Percentiles rank a stretch among this genome's conserved stretches.
phyloP scores from a whole-genome alignment of 2,113 vertebrate genomes.

The Mola mola region DNA sequence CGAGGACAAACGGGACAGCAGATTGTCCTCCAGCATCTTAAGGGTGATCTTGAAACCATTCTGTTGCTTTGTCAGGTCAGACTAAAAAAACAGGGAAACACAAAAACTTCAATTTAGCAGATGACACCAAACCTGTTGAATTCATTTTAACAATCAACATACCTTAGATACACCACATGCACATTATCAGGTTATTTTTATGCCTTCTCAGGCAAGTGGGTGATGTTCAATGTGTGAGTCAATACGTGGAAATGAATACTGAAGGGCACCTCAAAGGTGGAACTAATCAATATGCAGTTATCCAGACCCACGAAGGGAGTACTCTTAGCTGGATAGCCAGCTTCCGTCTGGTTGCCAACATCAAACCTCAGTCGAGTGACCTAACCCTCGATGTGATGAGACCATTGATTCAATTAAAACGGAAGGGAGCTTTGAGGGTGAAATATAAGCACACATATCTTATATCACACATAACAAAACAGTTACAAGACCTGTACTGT shows the following conservation, averaged over 20 bases:
- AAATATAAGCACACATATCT: conserved; percentile 31
- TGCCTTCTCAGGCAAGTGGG: conserved; percentile 13
- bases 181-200: background rate
- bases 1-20: conserved; percentile 91
- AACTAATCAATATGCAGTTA: conserved; percentile 65
- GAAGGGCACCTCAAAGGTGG: conserved; percentile 64
- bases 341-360: conserved; percentile 53
- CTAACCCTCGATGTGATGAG: conserved; percentile 37
- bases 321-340: conserved; percentile 58
- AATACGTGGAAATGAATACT: conserved; percentile 35
- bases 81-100: conserved; percentile 78
- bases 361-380: conserved; percentile 52
- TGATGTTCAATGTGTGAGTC: conserved; percentile 38
- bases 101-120: background rate
- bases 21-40: conserved; percentile 92
- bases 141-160: background rate
- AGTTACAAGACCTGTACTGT: background rate
- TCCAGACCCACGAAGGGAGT: conserved; percentile 44
- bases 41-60: conserved; percentile 97
- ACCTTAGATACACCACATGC: background rate
- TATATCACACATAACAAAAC: conserved; percentile 8
- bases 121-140: background rate
- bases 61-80: conserved; percentile 92
- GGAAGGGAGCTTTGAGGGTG: conserved; percentile 36
- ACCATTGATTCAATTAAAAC: conserved; percentile 15